Base-by-base conservation (phyloP, 2,797 vertebrate genomes). In the Galagoides demidoff region DNA sequence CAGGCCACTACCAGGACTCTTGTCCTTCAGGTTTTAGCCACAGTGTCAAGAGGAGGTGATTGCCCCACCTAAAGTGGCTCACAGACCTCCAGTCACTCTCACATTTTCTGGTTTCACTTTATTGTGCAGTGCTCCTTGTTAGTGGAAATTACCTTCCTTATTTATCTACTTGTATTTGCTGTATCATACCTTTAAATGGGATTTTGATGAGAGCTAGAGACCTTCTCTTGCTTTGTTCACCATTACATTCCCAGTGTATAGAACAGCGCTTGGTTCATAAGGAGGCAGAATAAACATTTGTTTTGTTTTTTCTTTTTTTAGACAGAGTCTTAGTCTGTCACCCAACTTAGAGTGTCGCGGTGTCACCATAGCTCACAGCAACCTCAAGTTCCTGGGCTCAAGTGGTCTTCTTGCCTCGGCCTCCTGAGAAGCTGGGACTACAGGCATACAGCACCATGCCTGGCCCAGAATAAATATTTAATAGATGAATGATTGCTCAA, bases 131-230 rank as follows among this genome's bases (percentile, higher is more conserved):
- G 23, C 31, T 71, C 27, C 37, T 81, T 79, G 55, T n/a, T 43
- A 57, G 22, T 12, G 81, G 13, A 82, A 64, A 84, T 79, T 31
- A 84, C 45, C n/a, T 79, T 77, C 39, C 37, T 74, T 90, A 57
- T 77, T 34, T 94, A 89, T 78, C 45, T 83, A 43, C 39, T 76
- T 92, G 55, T 63, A n/a, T 78, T 77, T 34, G 95, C 81, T 66
- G 19, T 45, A 25, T 39, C 34, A 61, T 25, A 55, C 20, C 13
- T 89, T 74, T 86, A 55, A n/a, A n/a, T 13, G 23, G 12, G 43
- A 82, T 29, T 90, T 92, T 45, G 19, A 82, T 70, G 43, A 87
- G 23, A 92, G 7, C 10, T 1, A 23, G 9, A 8, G 12, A 78
- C 23, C 49, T 13, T 66, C 31, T 87, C 23, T 93, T 52, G 17